Evolutionary conservation across 1,140 invertebrate genomes (phyloP).

Genomic region (Drosophila truncata): DNA sequence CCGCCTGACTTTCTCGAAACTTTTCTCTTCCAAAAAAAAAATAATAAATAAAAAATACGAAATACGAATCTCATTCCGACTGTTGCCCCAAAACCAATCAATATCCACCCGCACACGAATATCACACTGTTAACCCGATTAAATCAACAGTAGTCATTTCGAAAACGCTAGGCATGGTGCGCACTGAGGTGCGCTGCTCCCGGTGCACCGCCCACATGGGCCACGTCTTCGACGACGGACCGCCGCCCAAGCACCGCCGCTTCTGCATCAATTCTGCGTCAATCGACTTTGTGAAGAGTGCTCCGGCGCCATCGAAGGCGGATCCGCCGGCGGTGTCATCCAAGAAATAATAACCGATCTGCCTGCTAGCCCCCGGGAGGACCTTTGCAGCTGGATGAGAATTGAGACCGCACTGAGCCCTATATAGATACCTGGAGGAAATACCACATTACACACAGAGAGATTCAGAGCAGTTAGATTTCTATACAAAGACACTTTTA

Average conservation of each 20-base stretch:
- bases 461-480: conserved; percentile 12
- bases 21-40: conserved; percentile 8
- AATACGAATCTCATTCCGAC: conserved; percentile 32
- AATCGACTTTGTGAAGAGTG: conserved; percentile 89
- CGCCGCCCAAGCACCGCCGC: conserved; percentile 95
- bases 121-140: conserved; percentile 62
- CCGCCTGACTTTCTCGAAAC: conserved; percentile 65
- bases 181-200: conserved; percentile 94
- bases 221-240: conserved; percentile 99
- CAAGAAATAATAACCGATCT: conserved; percentile 86
- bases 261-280: conserved; percentile 98
- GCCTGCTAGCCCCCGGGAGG: conserved; percentile 5
- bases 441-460: conserved; percentile 4
- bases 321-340: conserved; percentile 65
- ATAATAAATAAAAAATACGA: conserved; percentile 10
- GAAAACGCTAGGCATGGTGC: conserved; percentile 90
- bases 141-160: conserved; percentile 85
- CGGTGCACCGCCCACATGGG: conserved; percentile 97
- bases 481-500: conserved; percentile 10
- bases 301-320: conserved; percentile 39
- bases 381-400: conserved; percentile 11
- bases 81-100: conserved; percentile 16
- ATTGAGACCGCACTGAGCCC: conserved; percentile 2
- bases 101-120: conserved; percentile 28
- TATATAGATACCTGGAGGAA: conserved; percentile 21